phyloP scores from a whole-genome alignment of 35 echinoderm and acorn worm species.

The Acanthaster planci region DNA sequence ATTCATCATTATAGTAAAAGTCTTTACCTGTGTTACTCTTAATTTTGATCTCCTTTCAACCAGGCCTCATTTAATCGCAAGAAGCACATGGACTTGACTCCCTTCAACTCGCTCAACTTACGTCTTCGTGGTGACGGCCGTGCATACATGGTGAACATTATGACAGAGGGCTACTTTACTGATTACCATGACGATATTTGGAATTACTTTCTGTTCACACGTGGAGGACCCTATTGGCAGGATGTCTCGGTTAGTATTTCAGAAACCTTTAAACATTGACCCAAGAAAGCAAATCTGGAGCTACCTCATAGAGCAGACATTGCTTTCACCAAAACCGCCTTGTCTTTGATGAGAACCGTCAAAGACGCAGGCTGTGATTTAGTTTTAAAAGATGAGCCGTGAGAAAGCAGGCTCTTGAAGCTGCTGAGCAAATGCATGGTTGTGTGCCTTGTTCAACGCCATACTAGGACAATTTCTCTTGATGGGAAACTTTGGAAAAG shows the following conservation, averaged over 20 bases:
- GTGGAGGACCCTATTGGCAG: slow-evolving; percentile 97
- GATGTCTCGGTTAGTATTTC: slow-evolving; percentile 75
- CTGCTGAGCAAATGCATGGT: no score
- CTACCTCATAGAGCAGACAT: no score
- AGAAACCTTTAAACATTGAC: no score
- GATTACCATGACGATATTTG: slow-evolving; percentile 82
- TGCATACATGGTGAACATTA: slow-evolving; percentile 88
- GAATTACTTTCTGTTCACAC: slow-evolving; percentile 92
- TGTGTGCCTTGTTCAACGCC: no score
- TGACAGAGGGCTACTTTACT: slow-evolving; percentile 75
- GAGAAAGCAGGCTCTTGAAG: no score
- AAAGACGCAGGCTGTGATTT: no score
- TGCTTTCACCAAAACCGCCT: no score
- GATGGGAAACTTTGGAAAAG: no score
- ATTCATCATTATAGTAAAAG: neutral
- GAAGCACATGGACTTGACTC: slow-evolving; percentile 59
- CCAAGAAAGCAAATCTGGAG: no score
- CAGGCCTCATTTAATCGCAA: slow-evolving; percentile 87
- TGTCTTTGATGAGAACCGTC: no score
- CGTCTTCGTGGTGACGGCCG: slow-evolving; percentile 83
- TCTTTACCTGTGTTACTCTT: neutral
- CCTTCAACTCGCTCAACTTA: slow-evolving; percentile 79
- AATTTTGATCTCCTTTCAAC: neutral
- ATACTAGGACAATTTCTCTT: no score
- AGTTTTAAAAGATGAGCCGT: no score